Evolutionary conservation across 2,113 vertebrate genomes (phyloP).

Genomic region (Acanthochromis polyacanthus): DNA sequence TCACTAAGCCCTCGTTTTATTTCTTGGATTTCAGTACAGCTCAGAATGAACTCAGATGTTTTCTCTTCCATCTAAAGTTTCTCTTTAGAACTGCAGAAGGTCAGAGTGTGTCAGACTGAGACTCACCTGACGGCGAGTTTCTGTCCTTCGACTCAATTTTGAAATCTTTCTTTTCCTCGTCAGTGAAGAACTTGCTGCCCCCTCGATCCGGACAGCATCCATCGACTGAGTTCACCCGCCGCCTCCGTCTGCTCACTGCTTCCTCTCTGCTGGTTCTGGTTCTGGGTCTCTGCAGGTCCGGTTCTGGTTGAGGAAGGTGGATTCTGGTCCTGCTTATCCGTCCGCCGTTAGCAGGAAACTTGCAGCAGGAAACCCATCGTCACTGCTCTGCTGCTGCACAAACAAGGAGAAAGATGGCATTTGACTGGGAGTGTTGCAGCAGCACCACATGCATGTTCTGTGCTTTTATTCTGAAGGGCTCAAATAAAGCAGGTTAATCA

Average conservation of each 20-base stretch:
- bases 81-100: too few species aligned
- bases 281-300: slow-evolving; percentile 47
- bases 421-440: too few species aligned
- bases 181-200: slow-evolving; percentile 87
- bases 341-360: slow-evolving; percentile 60
- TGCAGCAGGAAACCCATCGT: slow-evolving; percentile 54
- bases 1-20: too few species aligned
- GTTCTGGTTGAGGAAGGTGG: slow-evolving; percentile 44
- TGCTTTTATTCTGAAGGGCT: too few species aligned
- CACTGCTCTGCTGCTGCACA: slow-evolving; percentile 54
- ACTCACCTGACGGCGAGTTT: slow-evolving; percentile 86
- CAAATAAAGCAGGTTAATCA: too few species aligned
- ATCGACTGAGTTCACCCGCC: slow-evolving; percentile 87
- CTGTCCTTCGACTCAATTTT: slow-evolving; percentile 90
- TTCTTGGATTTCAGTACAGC: too few species aligned
- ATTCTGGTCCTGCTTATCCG: slow-evolving; percentile 42
- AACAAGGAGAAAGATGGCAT: slow-evolving; percentile 1
- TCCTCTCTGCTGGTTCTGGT: slow-evolving; percentile 53
- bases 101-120: background rate
- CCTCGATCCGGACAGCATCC: slow-evolving; percentile 88
- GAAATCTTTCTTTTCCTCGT: slow-evolving; percentile 86
- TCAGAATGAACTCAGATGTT: too few species aligned
- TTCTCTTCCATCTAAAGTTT: too few species aligned
- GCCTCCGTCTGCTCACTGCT: slow-evolving; percentile 67
- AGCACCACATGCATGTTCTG: too few species aligned